Conservation (phyloP, 2,797 vertebrate species). For the Fratercula arctica region DNA sequence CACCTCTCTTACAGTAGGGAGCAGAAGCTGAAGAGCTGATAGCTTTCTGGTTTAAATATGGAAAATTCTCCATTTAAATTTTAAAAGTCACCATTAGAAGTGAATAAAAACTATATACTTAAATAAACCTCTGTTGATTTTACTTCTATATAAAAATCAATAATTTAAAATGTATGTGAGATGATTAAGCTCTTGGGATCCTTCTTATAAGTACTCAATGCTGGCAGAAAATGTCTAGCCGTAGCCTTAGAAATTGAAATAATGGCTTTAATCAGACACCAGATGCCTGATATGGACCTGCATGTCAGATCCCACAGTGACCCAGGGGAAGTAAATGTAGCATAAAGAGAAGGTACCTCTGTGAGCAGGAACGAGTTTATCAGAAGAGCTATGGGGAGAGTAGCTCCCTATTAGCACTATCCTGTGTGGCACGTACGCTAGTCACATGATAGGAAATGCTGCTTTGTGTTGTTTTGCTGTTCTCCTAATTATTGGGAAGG, state of each 20-base stretch:
- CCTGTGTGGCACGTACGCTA: neutral
- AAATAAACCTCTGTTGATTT: neutral
- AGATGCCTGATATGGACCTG: neutral
- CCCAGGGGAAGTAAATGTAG: neutral
- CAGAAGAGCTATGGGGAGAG: neutral
- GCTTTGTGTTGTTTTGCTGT: neutral
- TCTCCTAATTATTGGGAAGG: neutral
- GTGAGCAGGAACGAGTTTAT: neutral
- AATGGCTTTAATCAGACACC: conserved; percentile 29
- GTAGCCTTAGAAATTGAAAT: conserved; percentile 20
- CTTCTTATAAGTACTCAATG: neutral
- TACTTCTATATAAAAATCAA: neutral
- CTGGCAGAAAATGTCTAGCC: neutral
- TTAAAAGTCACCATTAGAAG: neutral
- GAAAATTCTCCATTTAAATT: neutral
- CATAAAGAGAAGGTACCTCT: neutral
- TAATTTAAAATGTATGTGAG: neutral
- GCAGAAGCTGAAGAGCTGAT: neutral
- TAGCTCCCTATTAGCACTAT: neutral
- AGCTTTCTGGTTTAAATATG: neutral
- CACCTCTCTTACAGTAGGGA: neutral
- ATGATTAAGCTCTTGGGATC: neutral
- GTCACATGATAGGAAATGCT: neutral
- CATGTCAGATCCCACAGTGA: neutral
- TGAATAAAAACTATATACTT: neutral